Evolutionary conservation across 2,797 vertebrate genomes (phyloP).

Genomic region (Monodelphis domestica): DNA sequence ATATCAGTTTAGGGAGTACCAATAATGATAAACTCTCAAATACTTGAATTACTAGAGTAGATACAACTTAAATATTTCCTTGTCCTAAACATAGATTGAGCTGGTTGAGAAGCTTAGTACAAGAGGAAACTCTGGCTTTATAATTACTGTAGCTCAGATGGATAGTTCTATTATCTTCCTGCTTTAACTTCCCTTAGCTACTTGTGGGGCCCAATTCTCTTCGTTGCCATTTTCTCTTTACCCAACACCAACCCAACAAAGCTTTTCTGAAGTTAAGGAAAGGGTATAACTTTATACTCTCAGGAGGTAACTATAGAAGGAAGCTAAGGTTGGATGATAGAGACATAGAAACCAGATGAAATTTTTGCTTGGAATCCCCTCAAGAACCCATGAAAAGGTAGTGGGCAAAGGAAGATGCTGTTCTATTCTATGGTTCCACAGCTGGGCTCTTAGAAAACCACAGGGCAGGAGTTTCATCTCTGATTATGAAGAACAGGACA

Average conservation of each 20-base stretch:
- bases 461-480: neutral
- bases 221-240: neutral
- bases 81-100: neutral
- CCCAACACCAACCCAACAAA: neutral
- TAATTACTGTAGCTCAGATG: neutral
- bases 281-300: neutral
- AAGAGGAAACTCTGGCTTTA: neutral
- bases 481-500: neutral
- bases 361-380: neutral
- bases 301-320: rapidly evolving
- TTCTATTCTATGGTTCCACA: neutral
- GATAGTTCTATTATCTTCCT: neutral
- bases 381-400: neutral
- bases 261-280: neutral
- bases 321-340: neutral
- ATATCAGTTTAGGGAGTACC: neutral
- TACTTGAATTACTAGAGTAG: neutral
- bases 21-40: neutral
- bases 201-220: neutral
- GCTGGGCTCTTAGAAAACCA: neutral
- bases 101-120: neutral
- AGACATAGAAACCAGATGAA: neutral
- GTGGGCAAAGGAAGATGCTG: neutral
- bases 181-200: neutral
- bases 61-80: neutral